Conservation (phyloP, 2,888 invertebrate genomes). For the Agriopis marginaria region DNA sequence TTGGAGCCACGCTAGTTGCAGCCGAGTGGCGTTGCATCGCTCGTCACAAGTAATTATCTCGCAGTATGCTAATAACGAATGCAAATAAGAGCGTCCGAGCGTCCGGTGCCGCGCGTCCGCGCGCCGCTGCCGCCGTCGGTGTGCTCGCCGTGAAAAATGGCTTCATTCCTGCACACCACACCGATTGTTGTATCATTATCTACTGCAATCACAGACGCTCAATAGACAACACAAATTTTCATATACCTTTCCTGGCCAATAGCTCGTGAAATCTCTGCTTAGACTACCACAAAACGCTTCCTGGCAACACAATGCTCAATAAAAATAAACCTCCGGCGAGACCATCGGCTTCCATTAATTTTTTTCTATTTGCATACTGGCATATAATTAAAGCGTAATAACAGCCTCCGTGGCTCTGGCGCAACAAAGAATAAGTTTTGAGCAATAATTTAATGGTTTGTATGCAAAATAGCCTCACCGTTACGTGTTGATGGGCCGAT, state of each 20-base stretch:
- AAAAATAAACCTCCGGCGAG: constrained; percentile 70
- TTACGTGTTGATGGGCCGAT: constrained; percentile 84
- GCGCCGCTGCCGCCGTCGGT: constrained; percentile 42
- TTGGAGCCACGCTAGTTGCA: constrained; percentile 56
- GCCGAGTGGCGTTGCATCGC: constrained; percentile 60
- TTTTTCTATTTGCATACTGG: constrained; percentile 83
- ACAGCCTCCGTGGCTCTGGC: constrained; percentile 82
- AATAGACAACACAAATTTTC: constrained; percentile 39
- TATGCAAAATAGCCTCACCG: constrained; percentile 85
- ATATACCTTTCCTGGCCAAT: constrained; percentile 51
- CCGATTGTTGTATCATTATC: constrained; percentile 36
- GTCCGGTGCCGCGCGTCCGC: constrained; percentile 45
- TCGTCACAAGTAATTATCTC: constrained; percentile 81
- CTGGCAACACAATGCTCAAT: constrained; percentile 70
- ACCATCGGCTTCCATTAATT: constrained; percentile 78
- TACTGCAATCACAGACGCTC: constrained; percentile 38
- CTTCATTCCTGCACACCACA: constrained; percentile 65
- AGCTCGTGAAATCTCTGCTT: constrained; percentile 56
- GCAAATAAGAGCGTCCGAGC: constrained; percentile 71
- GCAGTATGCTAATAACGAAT: constrained; percentile 77
- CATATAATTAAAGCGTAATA: constrained; percentile 84
- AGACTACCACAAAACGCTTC: constrained; percentile 52
- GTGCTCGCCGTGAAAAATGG: constrained; percentile 69
- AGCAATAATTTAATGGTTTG: constrained; percentile 86
- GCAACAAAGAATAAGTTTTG: constrained; percentile 86